phyloP scores from a whole-genome alignment of 2,113 vertebrate species.

The Sphyrna mokarran region DNA sequence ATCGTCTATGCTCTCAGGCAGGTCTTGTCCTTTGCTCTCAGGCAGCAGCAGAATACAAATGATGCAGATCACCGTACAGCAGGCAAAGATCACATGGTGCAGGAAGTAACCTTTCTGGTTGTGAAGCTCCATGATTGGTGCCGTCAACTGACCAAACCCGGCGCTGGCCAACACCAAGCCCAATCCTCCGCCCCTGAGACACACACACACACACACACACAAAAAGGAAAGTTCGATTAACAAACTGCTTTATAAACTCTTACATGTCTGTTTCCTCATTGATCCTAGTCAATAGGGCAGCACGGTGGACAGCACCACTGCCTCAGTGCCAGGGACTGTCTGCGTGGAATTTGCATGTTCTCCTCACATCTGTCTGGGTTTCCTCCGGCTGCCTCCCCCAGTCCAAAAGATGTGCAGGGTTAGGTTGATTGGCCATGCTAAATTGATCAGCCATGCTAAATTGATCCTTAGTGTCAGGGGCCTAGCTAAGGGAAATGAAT shows the following conservation, averaged over 20 bases:
- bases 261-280: neutral
- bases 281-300: neutral
- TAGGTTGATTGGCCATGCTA: too few relatives aligned
- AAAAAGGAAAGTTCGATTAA: neutral
- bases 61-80: conserved; percentile 96
- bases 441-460: too few relatives aligned
- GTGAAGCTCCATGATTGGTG: conserved; percentile 95
- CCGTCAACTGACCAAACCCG: conserved; percentile 88
- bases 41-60: conserved; percentile 95
- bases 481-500: too few relatives aligned
- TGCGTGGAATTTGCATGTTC: too few relatives aligned
- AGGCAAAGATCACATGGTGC: conserved; percentile 94
- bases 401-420: too few relatives aligned
- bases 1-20: conserved; percentile 81
- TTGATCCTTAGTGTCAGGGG: too few relatives aligned
- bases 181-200: conserved; percentile 77
- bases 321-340: too few relatives aligned
- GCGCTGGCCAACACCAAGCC: conserved; percentile 91
- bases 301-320: too few relatives aligned
- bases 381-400: too few relatives aligned
- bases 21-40: conserved; percentile 77
- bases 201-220: neutral
- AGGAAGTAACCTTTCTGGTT: conserved; percentile 98
- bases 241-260: neutral
- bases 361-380: too few relatives aligned